Evolutionary conservation across 2,113 vertebrate species (phyloP).

Genomic region (Chloebia gouldiae): DNA sequence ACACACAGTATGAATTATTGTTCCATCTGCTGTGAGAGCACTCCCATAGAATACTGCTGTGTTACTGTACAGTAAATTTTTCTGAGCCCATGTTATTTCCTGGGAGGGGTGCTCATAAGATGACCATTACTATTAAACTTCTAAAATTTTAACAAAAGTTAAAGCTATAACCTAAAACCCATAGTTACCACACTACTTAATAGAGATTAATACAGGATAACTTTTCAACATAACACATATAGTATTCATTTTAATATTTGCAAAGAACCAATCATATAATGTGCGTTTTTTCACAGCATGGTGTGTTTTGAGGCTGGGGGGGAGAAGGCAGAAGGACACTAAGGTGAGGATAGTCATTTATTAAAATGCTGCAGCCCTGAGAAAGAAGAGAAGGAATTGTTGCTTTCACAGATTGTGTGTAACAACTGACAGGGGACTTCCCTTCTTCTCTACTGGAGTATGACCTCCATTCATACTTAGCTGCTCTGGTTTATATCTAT

Average conservation of each 20-base stretch:
- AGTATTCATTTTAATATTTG: too few species aligned
- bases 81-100: neutral
- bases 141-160: too few species aligned
- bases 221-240: too few species aligned
- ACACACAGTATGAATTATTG: neutral
- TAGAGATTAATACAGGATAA: too few species aligned
- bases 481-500: slow-evolving; percentile 39
- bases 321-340: slow-evolving; percentile 18
- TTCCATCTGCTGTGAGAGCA: neutral
- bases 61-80: neutral
- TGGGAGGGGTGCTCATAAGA: neutral
- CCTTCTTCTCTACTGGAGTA: neutral
- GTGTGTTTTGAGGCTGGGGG: neutral
- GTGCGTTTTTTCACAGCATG: neutral
- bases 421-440: neutral
- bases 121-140: too few species aligned
- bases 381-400: neutral
- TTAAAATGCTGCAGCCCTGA: neutral
- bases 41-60: neutral
- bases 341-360: neutral
- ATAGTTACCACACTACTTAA: too few species aligned
- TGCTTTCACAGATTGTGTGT: neutral
- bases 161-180: too few species aligned
- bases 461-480: slow-evolving; percentile 12
- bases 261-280: too few species aligned